Evolutionary conservation across 2,888 invertebrate species (phyloP).

Genomic region (Pterobdella sp.): DNA sequence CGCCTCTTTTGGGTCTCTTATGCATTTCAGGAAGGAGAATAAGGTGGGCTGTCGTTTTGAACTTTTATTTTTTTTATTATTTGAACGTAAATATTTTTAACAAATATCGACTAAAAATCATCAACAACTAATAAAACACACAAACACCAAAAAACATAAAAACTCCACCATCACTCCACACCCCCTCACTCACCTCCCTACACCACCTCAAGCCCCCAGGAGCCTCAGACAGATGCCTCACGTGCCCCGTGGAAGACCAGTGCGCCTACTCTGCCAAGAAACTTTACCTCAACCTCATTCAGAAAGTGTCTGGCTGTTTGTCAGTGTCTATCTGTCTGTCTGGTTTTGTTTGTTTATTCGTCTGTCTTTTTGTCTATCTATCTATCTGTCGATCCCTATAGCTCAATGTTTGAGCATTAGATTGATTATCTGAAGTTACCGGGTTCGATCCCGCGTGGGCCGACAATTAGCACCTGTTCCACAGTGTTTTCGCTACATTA

Average conservation of each 20-base stretch:
- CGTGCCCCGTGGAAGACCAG: constrained; percentile 48
- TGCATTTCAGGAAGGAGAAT: constrained; percentile 47
- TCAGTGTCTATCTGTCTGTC: too few species aligned
- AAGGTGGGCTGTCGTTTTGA: constrained; percentile 40
- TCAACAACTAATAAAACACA: neutral
- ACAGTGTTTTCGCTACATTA: too few species aligned
- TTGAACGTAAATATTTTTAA: neutral
- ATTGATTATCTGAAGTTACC: neutral
- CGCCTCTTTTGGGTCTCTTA: constrained; percentile 48
- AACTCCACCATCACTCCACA: neutral
- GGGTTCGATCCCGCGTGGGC: too few species aligned
- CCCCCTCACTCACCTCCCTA: neutral
- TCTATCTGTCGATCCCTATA: neutral
- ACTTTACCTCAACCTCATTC: constrained; percentile 46
- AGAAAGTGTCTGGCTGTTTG: constrained; percentile 38
- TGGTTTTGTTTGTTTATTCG: too few species aligned
- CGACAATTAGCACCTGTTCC: too few species aligned
- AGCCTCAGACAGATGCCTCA: constrained; percentile 49
- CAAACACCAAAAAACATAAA: neutral
- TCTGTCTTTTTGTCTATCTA: neutral
- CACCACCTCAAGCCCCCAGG: constrained; percentile 44
- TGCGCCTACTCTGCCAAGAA: constrained; percentile 53
- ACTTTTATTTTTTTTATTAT: neutral
- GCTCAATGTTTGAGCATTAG: neutral
- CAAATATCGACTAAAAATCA: neutral